Percentiles rank a stretch among this genome's conserved stretches.
Conservation (phyloP, 2,888 invertebrate species). For the Tribolium freemani region DNA sequence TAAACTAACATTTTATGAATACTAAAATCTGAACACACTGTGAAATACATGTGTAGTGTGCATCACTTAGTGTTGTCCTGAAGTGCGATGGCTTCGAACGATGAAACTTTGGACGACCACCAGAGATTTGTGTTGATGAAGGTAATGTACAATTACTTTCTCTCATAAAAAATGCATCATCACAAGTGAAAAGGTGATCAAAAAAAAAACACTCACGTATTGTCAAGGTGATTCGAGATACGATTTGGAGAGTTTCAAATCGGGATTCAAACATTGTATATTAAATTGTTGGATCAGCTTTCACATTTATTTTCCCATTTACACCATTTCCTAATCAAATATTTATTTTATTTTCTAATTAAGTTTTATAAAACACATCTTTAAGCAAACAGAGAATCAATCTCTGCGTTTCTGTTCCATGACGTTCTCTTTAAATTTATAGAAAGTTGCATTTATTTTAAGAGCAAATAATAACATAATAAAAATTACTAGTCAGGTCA, state of each 20-base stretch:
- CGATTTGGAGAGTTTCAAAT: background rate
- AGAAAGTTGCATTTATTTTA: too few relatives aligned
- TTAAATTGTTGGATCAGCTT: background rate
- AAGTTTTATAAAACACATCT: background rate
- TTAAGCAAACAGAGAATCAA: background rate
- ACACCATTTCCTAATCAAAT: background rate
- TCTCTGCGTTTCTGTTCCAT: too few relatives aligned
- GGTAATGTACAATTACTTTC: slow-evolving; percentile 68
- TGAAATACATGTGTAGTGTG: background rate
- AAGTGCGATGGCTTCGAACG: slow-evolving; percentile 2
- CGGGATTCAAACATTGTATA: background rate
- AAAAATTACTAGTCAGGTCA: too few relatives aligned
- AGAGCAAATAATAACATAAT: too few relatives aligned
- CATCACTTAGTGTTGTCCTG: background rate
- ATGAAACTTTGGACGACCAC: slow-evolving; percentile 74
- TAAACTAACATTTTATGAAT: background rate
- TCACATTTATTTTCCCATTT: background rate
- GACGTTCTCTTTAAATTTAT: too few relatives aligned
- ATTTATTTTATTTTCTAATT: background rate
- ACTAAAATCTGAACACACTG: background rate
- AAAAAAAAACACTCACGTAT: background rate
- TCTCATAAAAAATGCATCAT: background rate
- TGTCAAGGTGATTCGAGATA: background rate
- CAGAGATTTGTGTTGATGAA: slow-evolving; percentile 84
- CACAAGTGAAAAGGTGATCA: background rate